Percentiles rank a stretch among this genome's conserved stretches.
phyloP scores from a whole-genome alignment of 2,797 vertebrate genomes.

The Pelodytes ibericus region DNA sequence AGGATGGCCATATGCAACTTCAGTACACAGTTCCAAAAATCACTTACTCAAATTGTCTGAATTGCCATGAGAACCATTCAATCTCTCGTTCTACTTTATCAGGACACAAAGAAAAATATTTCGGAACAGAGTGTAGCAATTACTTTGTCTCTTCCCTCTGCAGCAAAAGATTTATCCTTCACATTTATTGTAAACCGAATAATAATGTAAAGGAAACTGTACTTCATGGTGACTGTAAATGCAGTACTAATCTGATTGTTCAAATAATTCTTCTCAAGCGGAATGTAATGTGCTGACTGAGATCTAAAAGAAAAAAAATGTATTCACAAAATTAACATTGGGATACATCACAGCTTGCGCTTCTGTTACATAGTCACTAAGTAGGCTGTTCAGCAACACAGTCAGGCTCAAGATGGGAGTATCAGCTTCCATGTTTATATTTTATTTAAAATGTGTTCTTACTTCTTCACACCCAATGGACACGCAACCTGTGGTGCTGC shows the following conservation, averaged over 20 bases:
- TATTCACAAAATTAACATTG: constrained; percentile 46
- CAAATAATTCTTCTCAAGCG: constrained; percentile 65
- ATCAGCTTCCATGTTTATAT: constrained; percentile 18
- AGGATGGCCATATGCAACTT: constrained; percentile 31
- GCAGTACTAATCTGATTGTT: constrained; percentile 67
- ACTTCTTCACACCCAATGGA: constrained; percentile 10
- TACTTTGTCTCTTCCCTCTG: constrained; percentile 53
- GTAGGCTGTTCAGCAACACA: constrained; percentile 15
- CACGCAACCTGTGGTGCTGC: too few species aligned
- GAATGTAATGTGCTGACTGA: constrained; percentile 61
- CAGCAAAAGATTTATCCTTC: constrained; percentile 62
- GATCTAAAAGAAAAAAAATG: constrained; percentile 58
- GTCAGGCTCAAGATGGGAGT: constrained; percentile 35
- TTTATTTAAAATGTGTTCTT: not conserved
- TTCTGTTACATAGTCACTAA: constrained; percentile 56
- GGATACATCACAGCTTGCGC: constrained; percentile 51
- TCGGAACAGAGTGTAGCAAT: constrained; percentile 59
- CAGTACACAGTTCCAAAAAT: constrained; percentile 25
- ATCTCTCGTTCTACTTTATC: constrained; percentile 35
- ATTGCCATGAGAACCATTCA: constrained; percentile 41
- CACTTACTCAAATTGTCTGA: constrained; percentile 8
- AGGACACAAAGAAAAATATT: constrained; percentile 61
- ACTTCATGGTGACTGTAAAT: constrained; percentile 65
- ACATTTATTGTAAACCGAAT: constrained; percentile 65
- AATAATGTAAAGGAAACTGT: constrained; percentile 64